Conservation (phyloP, 2,888 invertebrate species). For the Melolontha melolontha region DNA sequence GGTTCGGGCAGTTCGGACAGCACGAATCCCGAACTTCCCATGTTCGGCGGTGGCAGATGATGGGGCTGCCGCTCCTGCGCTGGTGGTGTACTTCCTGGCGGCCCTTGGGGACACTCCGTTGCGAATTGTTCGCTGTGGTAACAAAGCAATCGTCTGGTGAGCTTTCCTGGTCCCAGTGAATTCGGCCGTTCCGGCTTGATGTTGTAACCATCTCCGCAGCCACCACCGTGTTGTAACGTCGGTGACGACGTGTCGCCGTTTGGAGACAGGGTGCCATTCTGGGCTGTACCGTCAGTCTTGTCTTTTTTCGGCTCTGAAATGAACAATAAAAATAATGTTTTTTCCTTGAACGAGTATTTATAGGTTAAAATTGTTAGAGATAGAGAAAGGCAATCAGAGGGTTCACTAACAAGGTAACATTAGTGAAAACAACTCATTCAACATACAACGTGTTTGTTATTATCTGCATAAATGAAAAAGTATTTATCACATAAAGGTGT, state of each 20-base stretch:
- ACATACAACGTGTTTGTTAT: no score
- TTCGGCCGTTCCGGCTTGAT: constrained; percentile 82
- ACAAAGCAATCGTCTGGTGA: constrained; percentile 82
- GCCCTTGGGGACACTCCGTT: constrained; percentile 61
- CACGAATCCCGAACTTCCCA: constrained; percentile 68
- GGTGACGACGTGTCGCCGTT: constrained; percentile 66
- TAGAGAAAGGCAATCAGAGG: no score
- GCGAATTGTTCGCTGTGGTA: constrained; percentile 80
- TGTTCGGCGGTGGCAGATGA: constrained; percentile 54
- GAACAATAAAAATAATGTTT: constrained; percentile 52
- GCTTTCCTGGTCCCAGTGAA: constrained; percentile 81
- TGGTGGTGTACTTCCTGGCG: constrained; percentile 64
- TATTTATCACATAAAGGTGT: no score
- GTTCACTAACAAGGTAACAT: no score
- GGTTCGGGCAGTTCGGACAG: constrained; percentile 91
- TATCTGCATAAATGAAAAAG: no score
- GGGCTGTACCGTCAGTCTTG: constrained; percentile 78
- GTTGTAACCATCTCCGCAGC: constrained; percentile 55
- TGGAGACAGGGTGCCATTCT: constrained; percentile 74
- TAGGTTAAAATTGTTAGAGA: no score
- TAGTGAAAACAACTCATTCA: no score
- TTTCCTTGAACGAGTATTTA: neutral
- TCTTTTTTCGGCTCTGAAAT: constrained; percentile 93
- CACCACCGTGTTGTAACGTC: constrained; percentile 58
- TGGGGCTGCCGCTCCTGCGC: constrained; percentile 62